Evolutionary conservation across 2,797 vertebrate genomes (phyloP), one percentile per base, ranked within the genome.

Genomic region (Coreius guichenoti): DNA sequence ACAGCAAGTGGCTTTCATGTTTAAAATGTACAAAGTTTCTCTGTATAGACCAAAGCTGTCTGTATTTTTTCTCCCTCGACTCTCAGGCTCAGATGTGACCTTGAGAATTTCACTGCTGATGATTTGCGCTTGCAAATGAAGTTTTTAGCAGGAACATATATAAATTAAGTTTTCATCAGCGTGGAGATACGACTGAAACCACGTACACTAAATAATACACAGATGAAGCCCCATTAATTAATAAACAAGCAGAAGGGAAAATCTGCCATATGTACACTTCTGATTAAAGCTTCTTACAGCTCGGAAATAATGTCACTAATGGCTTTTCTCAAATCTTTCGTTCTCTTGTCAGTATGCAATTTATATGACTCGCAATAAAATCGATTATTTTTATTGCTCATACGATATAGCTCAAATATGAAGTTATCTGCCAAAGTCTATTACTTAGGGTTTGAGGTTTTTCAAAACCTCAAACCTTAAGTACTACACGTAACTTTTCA

Each of bases 151-250:
- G 68, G n/a, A 80, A 61, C 77, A 82, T 73, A 88, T 73, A 82
- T 33, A 36, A 36, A 86, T 88, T 69, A 83, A 61, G 80, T 80
- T 74, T 88, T 88, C 69, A 86, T 86, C 54, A 79, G 68, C 29
- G 0, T 29, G 31, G 80, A 82, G 80, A 49, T 65, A 29, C 13
- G 36, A 39, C 33, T 86, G 70, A 56, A 33, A 68, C 67, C 56
- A 47, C 56, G 43, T 56, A 21, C 51, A 36, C 65, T 86, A 80
- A 88, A 83, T 88, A 88, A 88, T 83, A 80, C 58, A 86, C 54
- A 47, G 21, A 78, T 23, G 36, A 75, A 83, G 54, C 36, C n/a
- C 33, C 45, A 36, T 83, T 65, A 80, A 88, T 80, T 67, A 73
- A 78, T 83, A 82, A 88, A 86, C 72, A 74, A 85, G 56, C 75